These are phyloP conservation scores for Leucophenga varia DNA, from an alignment of 1,140 invertebrate genomes.

Conservation along the genomic window DNA sequence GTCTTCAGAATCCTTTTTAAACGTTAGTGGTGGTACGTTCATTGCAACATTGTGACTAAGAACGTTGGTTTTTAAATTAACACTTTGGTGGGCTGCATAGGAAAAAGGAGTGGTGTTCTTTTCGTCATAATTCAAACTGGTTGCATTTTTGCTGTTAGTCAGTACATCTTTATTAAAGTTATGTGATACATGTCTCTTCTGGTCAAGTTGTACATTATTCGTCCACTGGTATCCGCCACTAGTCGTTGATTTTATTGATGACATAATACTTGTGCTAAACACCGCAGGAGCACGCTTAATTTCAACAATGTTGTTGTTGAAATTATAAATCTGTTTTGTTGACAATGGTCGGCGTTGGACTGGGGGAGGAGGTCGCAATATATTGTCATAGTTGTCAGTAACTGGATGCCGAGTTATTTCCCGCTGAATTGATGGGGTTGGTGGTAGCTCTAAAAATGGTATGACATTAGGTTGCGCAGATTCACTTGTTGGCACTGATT, in stretches of 20 bases:
- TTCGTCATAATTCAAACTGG: too few relatives aligned
- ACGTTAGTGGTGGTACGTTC: constrained; percentile 41
- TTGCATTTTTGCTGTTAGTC: too few relatives aligned
- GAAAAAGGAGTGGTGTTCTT: too few relatives aligned
- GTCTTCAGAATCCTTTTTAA: constrained; percentile 30
- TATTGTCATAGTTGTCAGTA: constrained; percentile 9
- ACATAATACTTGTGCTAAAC: constrained; percentile 28
- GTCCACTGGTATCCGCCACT: too few relatives aligned
- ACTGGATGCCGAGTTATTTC: background rate
- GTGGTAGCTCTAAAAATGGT: background rate
- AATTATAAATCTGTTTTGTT: background rate
- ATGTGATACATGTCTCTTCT: too few relatives aligned
- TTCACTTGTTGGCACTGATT: background rate
- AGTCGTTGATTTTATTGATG: too few relatives aligned
- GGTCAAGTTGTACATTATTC: too few relatives aligned
- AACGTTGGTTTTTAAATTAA: constrained; percentile 30
- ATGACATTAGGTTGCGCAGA: background rate
- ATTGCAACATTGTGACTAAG: constrained; percentile 44
- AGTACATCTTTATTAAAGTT: too few relatives aligned
- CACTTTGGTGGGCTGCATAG: constrained; percentile 14
- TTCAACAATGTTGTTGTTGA: constrained; percentile 24
- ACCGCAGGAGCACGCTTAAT: constrained; percentile 36
- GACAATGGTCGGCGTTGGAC: too few relatives aligned
- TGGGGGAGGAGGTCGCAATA: constrained; percentile 25
- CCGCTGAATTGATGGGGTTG: background rate